Conservation (phyloP, 2,113 vertebrate genomes). For the Machaerirhynchus nigripectus region DNA sequence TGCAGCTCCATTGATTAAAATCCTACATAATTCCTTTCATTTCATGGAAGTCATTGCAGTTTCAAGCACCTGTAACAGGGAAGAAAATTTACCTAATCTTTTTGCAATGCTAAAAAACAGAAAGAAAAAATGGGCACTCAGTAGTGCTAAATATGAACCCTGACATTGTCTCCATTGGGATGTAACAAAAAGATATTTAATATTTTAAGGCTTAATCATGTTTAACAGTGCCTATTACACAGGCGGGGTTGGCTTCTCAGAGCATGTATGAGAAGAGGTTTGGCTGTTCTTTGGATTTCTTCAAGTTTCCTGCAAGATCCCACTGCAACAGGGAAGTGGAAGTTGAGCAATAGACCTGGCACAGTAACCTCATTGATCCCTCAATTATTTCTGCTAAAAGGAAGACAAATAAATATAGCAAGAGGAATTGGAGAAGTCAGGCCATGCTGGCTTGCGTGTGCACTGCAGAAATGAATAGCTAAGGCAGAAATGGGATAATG, state of each 20-base stretch:
- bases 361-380: slow-evolving; percentile 3
- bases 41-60: background rate
- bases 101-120: background rate
- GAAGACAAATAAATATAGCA: background rate
- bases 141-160: background rate
- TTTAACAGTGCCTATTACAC: background rate
- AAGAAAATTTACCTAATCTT: background rate
- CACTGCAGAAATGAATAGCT: background rate
- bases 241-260: background rate
- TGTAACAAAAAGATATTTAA: background rate
- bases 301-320: background rate
- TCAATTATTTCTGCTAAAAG: background rate
- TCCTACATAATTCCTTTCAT: background rate
- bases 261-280: background rate
- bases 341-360: background rate
- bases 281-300: background rate
- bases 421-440: background rate
- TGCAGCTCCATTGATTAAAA: background rate
- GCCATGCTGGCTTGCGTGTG: background rate
- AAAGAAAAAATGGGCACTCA: background rate
- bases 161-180: background rate
- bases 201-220: background rate
- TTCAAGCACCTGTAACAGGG: background rate
- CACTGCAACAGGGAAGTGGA: background rate
- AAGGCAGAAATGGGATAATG: background rate